A percentile compares a stretch with the other conserved stretches of the same genome.
Conservation (phyloP, 2,888 invertebrate genomes). For the Chrysolina haemoptera region DNA sequence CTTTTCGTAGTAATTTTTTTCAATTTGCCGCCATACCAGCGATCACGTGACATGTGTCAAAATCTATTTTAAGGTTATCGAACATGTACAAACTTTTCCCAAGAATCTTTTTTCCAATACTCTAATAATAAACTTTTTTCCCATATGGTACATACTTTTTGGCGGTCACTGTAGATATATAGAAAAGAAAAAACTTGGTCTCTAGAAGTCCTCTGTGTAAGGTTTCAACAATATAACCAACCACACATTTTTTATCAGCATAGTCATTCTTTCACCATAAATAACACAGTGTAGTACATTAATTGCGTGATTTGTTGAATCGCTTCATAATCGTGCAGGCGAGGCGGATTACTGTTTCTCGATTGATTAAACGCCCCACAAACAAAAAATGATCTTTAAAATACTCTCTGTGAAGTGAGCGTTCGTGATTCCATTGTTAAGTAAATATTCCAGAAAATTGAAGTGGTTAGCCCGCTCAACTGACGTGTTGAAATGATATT, state of each 20-base stretch:
- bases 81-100: no score
- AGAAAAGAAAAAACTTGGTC: no score
- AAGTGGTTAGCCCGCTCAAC: not conserved
- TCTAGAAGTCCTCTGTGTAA: not conserved
- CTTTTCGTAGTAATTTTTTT: no score
- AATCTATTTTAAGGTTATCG: no score
- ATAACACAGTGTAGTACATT: not conserved
- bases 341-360: not conserved
- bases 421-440: not conserved
- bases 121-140: no score
- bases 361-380: not conserved
- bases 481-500: not conserved
- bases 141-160: no score
- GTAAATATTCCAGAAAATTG: not conserved
- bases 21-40: no score
- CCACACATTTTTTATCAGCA: not conserved
- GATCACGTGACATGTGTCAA: no score
- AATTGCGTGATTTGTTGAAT: not conserved
- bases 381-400: not conserved
- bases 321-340: not conserved
- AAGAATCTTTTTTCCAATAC: no score
- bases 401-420: not conserved
- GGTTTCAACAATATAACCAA: not conserved
- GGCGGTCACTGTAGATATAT: no score
- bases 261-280: not conserved